Base-by-base conservation (phyloP, 2,888 invertebrate species). In the Romanomermis culicivorax region DNA sequence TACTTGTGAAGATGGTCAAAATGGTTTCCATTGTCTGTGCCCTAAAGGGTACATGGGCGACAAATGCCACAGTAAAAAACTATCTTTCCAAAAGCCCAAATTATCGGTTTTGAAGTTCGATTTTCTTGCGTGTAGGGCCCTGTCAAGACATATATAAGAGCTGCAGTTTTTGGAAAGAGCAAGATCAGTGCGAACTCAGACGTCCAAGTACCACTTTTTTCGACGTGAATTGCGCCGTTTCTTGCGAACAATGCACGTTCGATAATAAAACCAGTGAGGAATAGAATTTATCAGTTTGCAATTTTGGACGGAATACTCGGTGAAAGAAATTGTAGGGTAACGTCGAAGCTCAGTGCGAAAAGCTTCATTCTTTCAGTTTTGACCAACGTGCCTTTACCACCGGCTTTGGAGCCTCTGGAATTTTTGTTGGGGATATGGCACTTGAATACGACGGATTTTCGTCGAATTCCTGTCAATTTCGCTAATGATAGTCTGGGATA, bases 71-170 rank as follows among this genome's bases (percentile, higher is more conserved):
- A 58, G 67, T 67, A 51, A 59, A 64, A n/a, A n/a, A n/a, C n/a
- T n/a, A n/a, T n/a, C n/a, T n/a, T n/a, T n/a, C n/a, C n/a, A n/a
- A n/a, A n/a, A n/a, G n/a, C n/a, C n/a, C n/a, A n/a, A n/a, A n/a
- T n/a, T n/a, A n/a, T n/a, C n/a, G n/a, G n/a, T n/a, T n/a, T n/a
- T n/a, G n/a, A n/a, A n/a, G n/a, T n/a, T n/a, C n/a, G n/a, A n/a
- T n/a, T n/a, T n/a, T n/a, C n/a, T n/a, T n/a, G n/a, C n/a, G 36
- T 56, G 14, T 42, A 68, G 68, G 67, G 47, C 63, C 66, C 43
- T 68, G 68, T 60, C 63, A 66, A 27, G 64, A 68, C 59, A 66
- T 68, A 45, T 68, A 68, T 60, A 61, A 65, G 57, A 63, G 63
- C 53, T 68, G 68, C 57, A 64, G 65, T 29, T 27, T 54, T 4